Conservation (phyloP, 1,140 invertebrate genomes). For the Bombus picipes region DNA sequence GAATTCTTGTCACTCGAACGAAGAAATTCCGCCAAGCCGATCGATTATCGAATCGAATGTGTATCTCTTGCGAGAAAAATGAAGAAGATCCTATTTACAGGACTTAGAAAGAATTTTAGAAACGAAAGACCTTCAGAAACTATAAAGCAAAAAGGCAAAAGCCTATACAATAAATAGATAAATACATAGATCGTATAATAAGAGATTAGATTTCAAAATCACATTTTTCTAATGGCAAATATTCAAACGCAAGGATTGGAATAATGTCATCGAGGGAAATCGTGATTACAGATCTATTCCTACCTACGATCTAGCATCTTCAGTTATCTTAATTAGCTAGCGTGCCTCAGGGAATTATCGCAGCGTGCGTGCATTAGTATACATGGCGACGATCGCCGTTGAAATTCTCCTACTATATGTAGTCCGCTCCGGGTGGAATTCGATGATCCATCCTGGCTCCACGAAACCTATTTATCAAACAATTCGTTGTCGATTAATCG, state of each 20-base stretch:
- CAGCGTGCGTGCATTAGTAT: conserved; percentile 14
- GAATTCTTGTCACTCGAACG: conserved; percentile 51
- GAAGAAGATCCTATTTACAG: neutral
- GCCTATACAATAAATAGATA: too few relatives aligned
- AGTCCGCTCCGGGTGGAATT: neutral
- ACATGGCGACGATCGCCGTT: neutral
- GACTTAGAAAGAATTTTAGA: too few relatives aligned
- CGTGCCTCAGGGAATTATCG: conserved; percentile 12
- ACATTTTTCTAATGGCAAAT: too few relatives aligned
- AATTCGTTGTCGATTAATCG: neutral
- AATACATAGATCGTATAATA: too few relatives aligned
- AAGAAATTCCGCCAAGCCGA: conserved; percentile 36
- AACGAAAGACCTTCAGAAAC: neutral
- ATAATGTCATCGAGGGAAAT: neutral
- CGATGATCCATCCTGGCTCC: neutral
- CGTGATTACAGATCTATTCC: conserved; percentile 2
- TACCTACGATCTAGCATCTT: conserved; percentile 21
- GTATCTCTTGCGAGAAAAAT: neutral
- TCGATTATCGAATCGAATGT: conserved; percentile 31
- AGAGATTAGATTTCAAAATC: neutral
- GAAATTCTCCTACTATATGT: neutral
- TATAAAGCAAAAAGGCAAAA: too few relatives aligned
- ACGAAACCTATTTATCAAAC: neutral
- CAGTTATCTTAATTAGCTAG: conserved; percentile 33
- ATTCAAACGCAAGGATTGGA: neutral